Percentiles rank a stretch among this genome's conserved stretches.
These are phyloP conservation scores for Onychomys torridus DNA, from an alignment of 2,797 vertebrate genomes.

Conservation along the genomic window DNA sequence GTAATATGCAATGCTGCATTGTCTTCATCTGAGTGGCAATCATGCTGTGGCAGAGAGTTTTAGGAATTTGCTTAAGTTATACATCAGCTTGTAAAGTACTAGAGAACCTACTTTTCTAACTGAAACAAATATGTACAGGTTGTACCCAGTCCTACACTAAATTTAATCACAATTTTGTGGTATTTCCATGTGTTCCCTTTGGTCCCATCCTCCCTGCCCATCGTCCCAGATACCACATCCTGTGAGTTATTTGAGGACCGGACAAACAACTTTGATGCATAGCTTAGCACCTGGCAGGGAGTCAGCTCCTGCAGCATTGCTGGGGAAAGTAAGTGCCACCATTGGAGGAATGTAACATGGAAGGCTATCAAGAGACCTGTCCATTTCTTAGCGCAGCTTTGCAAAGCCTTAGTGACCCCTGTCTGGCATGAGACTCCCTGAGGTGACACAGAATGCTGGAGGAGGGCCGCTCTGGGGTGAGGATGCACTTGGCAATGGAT, in stretches of 20 bases:
- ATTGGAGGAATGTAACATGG: neutral
- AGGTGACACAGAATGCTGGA: neutral
- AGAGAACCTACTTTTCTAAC: neutral
- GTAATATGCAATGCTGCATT: accelerated
- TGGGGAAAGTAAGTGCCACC: neutral
- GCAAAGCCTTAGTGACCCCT: neutral
- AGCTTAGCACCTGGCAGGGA: neutral
- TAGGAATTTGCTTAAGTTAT: neutral
- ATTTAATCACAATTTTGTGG: conserved; percentile 15
- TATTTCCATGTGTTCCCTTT: neutral
- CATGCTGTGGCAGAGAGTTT: neutral
- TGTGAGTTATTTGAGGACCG: conserved; percentile 24
- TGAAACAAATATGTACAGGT: neutral
- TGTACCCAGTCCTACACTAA: neutral
- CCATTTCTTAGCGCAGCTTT: neutral
- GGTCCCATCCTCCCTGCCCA: neutral
- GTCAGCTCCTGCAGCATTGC: neutral
- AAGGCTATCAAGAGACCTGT: neutral
- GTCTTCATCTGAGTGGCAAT: neutral
- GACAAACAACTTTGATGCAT: neutral
- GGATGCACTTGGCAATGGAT: neutral
- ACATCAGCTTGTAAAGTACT: neutral
- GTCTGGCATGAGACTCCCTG: neutral
- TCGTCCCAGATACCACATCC: neutral
- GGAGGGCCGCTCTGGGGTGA: neutral